Evolutionary conservation across 2,113 vertebrate species (phyloP).

Genomic region (Camarhynchus parvulus): DNA sequence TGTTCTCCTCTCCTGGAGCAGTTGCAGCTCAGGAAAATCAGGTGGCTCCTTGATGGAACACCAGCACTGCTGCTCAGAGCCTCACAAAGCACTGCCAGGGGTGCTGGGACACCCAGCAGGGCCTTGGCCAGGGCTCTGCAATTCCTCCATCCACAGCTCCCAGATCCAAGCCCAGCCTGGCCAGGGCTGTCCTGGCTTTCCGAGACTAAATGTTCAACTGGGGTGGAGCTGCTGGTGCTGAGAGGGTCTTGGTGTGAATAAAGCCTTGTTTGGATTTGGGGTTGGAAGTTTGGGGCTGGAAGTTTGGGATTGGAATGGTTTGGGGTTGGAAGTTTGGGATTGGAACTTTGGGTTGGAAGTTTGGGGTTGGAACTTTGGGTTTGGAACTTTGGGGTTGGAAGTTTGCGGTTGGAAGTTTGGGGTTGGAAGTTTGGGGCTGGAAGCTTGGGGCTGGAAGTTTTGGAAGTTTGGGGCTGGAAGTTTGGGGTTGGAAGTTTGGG

Average conservation of each 20-base stretch:
- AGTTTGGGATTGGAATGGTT: too few relatives aligned
- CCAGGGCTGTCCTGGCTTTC: not conserved
- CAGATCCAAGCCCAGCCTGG: not conserved
- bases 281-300: too few relatives aligned
- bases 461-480: not conserved
- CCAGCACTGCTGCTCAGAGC: not conserved
- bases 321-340: not conserved
- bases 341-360: not conserved
- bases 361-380: not conserved
- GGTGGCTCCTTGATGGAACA: not conserved
- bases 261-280: not conserved
- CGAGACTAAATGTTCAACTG: not conserved
- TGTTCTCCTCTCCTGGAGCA: not conserved
- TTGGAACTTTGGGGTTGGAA: not conserved
- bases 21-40: not conserved
- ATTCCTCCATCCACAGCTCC: not conserved
- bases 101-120: not conserved
- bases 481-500: not conserved
- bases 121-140: not conserved
- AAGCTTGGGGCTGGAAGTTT: not conserved
- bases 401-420: not conserved
- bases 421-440: not conserved
- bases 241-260: fast-evolving
- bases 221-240: not conserved
- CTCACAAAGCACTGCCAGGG: not conserved